Base-by-base conservation (phyloP, 2,113 vertebrate genomes). In the Epinephelus fuscoguttatus region DNA sequence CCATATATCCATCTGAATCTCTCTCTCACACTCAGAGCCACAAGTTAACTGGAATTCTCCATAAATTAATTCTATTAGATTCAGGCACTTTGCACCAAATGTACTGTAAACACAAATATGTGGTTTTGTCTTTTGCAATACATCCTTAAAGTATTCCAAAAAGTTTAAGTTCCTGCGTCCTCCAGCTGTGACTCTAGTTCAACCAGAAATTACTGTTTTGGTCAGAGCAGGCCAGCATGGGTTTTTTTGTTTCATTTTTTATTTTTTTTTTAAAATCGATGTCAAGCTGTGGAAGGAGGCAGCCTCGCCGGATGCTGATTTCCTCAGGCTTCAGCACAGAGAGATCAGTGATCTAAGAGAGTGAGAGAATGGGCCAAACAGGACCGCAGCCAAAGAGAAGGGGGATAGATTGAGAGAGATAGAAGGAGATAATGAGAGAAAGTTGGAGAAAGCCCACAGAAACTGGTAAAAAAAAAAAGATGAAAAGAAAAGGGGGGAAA, bases 341-440 rank as follows among this genome's bases (percentile, higher is more conserved):
- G 21, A 70, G 66, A 84, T 84, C 76, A 59, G 59, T 75, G 80
- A 88, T 88, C 73, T 70, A 67, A 81, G 72, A 37, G 45, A 53
- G 40, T 60, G 21, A 4, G 75, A 67, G 67, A 55, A 33, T 6
- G 61, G 61, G 70, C 70, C 75, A 81, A 87, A 80, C 59, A 70
- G 42, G 66, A 73, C 57, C 15, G n/a, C 77, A 80, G 87, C 76
- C 81, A 84, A 70, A 74, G 68, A 67, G 75, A 80, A 70, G 57
- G 64, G 52, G 82, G 74, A 80, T 40, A 62, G 82, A 85, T 64
- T 0, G 61, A 68, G 67, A 30, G 37, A 81, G 84, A 82, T 64
- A 37, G 47, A 50, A n/a, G 78, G 42, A 88, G 77, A 87, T 82
- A 87, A 79, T 78, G 81, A 84, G 80, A 62, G 73, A 50, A 84